Percentiles rank a stretch among this genome's conserved stretches.
phyloP scores from a whole-genome alignment of 1,140 invertebrate species.

The Drosophila saltans region DNA sequence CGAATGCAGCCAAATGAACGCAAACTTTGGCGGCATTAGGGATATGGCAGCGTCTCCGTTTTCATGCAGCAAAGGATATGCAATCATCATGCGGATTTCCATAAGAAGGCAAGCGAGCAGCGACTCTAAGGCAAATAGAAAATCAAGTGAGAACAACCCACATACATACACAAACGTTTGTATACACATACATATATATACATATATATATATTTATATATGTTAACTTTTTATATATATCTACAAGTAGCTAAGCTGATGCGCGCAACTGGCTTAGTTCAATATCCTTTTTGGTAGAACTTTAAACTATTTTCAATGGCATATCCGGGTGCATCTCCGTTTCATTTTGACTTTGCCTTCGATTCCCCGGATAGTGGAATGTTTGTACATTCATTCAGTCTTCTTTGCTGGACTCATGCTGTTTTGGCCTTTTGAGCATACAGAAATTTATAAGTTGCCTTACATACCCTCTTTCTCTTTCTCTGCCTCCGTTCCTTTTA shows the following conservation, averaged over 20 bases:
- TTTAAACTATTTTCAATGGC: conserved; percentile 80
- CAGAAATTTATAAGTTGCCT: conserved; percentile 66
- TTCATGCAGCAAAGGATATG: conserved; percentile 73
- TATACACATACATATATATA: conserved; percentile 24
- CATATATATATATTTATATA: not conserved
- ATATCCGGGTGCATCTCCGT: conserved; percentile 68
- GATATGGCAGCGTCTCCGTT: conserved; percentile 69
- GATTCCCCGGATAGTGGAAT: conserved; percentile 49
- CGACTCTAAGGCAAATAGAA: conserved; percentile 71
- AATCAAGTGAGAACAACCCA: conserved; percentile 51
- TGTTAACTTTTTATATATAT: not conserved
- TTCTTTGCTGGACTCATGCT: conserved; percentile 7
- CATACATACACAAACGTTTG: conserved; percentile 19
- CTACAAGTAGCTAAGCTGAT: conserved; percentile 43
- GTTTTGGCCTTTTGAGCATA: conserved; percentile 47
- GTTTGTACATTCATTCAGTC: conserved; percentile 50
- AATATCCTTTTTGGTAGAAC: conserved; percentile 76
- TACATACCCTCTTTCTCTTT: conserved; percentile 28
- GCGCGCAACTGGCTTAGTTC: conserved; percentile 73
- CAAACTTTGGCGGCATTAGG: conserved; percentile 78
- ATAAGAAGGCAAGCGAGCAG: conserved; percentile 67
- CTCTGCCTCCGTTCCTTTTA: too few species aligned
- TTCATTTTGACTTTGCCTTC: conserved; percentile 60
- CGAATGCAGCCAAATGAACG: conserved; percentile 71
- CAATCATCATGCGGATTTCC: conserved; percentile 82